Evolutionary conservation across 2,888 invertebrate genomes (phyloP).

Genomic region (Geophilus truncorum): DNA sequence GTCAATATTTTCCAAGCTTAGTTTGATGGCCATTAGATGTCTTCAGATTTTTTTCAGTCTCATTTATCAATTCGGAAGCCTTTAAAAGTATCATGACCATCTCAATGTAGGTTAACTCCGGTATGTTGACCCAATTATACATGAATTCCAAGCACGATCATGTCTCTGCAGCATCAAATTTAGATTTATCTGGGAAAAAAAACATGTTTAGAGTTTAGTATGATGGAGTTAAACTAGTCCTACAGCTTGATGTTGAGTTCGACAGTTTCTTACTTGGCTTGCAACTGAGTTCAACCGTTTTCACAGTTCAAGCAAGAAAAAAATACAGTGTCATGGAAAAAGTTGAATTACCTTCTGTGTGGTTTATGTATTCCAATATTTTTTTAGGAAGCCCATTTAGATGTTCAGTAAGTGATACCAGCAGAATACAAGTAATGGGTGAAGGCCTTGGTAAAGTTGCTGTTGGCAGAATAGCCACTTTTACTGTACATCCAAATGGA

Average conservation of each 20-base stretch:
- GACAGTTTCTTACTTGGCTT: too few species aligned
- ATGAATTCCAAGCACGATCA: background rate
- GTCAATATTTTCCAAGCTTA: background rate
- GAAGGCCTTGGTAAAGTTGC: slow-evolving; percentile 84
- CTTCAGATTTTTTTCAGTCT: background rate
- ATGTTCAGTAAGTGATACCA: slow-evolving; percentile 72
- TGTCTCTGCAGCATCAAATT: background rate
- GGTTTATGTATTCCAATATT: slow-evolving; percentile 33
- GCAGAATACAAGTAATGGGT: slow-evolving; percentile 71
- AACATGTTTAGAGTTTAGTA: background rate
- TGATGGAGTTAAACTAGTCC: background rate
- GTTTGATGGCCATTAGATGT: background rate
- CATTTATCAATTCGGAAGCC: too few species aligned
- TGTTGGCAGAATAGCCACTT: slow-evolving; percentile 74
- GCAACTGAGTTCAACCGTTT: background rate
- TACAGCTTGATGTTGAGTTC: background rate
- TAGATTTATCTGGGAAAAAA: background rate
- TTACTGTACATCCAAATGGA: slow-evolving; percentile 79
- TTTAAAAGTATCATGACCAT: background rate
- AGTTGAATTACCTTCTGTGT: slow-evolving; percentile 30
- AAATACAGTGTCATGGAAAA: too few species aligned
- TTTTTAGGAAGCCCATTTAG: slow-evolving; percentile 71
- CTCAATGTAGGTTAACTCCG: background rate
- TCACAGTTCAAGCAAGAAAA: background rate
- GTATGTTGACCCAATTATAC: background rate